phyloP scores from a whole-genome alignment of 2,113 vertebrate species.

The Aspidoscelis tigris region DNA sequence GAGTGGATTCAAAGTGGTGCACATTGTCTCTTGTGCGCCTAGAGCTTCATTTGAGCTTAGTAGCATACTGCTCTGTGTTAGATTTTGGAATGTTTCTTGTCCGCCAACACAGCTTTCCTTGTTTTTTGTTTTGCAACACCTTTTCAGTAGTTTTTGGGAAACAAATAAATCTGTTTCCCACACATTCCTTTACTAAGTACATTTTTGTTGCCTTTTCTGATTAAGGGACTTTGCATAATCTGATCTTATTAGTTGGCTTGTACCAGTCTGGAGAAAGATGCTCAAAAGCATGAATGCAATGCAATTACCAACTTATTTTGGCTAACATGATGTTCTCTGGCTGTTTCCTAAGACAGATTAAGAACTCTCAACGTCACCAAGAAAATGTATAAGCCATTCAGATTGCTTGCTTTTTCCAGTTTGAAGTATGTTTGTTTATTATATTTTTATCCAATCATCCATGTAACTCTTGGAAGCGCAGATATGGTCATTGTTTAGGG shows the following conservation, averaged over 20 bases:
- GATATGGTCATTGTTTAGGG: too few species aligned
- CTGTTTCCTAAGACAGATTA: conserved; percentile 9
- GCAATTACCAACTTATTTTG: neutral
- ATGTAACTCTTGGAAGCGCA: neutral
- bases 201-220: neutral
- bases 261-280: conserved; percentile 2
- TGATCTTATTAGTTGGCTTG: neutral
- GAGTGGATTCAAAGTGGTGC: too few species aligned
- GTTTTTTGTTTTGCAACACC: neutral
- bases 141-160: neutral
- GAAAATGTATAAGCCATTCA: neutral
- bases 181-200: neutral
- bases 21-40: too few species aligned
- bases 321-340: neutral
- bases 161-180: neutral
- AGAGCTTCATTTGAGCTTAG: neutral
- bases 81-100: neutral
- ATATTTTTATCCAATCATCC: neutral
- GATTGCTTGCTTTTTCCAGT: conserved; percentile 5
- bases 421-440: neutral
- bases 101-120: neutral
- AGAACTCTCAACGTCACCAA: neutral
- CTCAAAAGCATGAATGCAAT: neutral
- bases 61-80: neutral
- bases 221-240: conserved; percentile 10